These are phyloP conservation scores for Cygnus olor DNA, from an alignment of 2,797 vertebrate genomes.

Conservation along the genomic window DNA sequence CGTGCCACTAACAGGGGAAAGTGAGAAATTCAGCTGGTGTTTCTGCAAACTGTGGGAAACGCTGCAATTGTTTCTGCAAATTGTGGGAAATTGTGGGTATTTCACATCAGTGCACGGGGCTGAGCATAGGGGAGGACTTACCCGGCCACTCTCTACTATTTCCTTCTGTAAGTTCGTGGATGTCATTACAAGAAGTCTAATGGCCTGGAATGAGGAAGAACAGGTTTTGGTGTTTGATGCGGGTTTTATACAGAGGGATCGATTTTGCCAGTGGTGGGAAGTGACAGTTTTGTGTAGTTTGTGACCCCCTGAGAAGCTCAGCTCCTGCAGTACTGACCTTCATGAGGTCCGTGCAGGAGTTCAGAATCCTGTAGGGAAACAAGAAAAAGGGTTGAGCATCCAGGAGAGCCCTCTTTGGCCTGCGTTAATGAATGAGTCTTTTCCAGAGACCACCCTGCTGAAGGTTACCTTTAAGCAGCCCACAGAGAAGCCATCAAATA, in stretches of 20 bases:
- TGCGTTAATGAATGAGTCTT: not conserved
- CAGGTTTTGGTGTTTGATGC: not conserved
- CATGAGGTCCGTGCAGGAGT: conserved; percentile 96
- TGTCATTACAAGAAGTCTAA: conserved; percentile 88
- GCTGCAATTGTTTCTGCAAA: not conserved
- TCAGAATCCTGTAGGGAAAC: conserved; percentile 86
- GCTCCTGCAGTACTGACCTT: conserved; percentile 83
- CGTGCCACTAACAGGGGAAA: not conserved
- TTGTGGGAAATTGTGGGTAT: fast-evolving
- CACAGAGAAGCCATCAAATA: not conserved
- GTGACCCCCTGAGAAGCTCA: not conserved
- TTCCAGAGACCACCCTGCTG: not conserved
- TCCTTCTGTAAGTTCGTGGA: conserved; percentile 96
- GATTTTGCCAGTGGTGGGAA: not conserved
- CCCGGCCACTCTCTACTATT: conserved; percentile 93
- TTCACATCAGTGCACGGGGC: not conserved
- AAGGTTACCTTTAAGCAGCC: not conserved
- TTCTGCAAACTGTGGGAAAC: not conserved
- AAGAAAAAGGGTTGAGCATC: not conserved
- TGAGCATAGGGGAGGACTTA: conserved; percentile 64
- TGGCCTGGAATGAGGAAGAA: conserved; percentile 82
- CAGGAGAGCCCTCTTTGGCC: not conserved
- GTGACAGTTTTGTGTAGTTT: not conserved
- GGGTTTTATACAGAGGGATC: not conserved
- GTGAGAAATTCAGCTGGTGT: not conserved